phyloP scores from a whole-genome alignment of 2,797 vertebrate genomes.

The Graptemys geographica region DNA sequence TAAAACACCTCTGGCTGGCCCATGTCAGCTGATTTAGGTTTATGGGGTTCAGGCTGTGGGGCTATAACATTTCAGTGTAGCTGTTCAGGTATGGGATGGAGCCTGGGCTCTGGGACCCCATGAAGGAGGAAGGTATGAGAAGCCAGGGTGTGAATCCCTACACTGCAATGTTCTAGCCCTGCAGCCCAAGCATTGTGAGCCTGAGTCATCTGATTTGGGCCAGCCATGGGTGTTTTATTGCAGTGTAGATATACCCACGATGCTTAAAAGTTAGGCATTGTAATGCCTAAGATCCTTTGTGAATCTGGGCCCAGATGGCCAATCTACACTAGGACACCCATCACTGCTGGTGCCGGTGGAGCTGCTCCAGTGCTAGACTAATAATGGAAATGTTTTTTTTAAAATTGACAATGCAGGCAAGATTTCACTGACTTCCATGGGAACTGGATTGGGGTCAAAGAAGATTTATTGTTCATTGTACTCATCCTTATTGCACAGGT shows the following conservation, averaged over 20 bases:
- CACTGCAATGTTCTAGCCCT: background rate
- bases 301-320: background rate
- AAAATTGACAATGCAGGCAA: background rate
- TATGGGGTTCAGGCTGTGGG: too few species aligned
- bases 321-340: background rate
- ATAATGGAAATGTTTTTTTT: background rate
- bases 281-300: background rate
- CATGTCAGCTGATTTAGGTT: too few species aligned
- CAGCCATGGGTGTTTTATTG: background rate
- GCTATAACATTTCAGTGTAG: too few species aligned
- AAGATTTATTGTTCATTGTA: background rate
- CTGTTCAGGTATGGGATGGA: too few species aligned
- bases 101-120: background rate
- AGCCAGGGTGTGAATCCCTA: background rate
- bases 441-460: background rate
- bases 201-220: background rate
- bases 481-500: background rate
- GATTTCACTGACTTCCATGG: background rate
- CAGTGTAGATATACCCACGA: background rate
- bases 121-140: too few species aligned
- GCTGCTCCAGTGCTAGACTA: background rate
- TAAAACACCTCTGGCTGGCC: too few species aligned
- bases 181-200: background rate
- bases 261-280: background rate
- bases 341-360: background rate